phyloP scores from a whole-genome alignment of 2,797 vertebrate genomes.

The Epinephelus awoara region DNA sequence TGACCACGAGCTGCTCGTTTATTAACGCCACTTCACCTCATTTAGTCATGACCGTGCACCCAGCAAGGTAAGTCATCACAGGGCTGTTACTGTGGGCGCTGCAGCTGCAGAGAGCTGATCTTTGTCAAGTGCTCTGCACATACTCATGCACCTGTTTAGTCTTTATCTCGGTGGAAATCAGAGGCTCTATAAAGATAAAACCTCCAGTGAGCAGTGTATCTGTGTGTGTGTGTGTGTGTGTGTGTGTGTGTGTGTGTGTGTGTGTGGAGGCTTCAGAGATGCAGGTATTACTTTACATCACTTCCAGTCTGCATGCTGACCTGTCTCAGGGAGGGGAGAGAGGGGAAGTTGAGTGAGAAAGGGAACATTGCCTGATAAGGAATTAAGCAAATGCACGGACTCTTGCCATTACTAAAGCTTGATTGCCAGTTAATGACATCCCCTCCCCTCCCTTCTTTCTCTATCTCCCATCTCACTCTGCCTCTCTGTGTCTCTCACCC shows the following conservation, averaged over 20 bases:
- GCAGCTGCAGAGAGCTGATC: conserved; percentile 48
- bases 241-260: conserved; percentile 1
- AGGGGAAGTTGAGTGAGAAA: conserved; percentile 38
- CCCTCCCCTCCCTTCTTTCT: conserved; percentile 14
- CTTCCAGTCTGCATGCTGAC: conserved; percentile 51
- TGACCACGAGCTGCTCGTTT: neutral
- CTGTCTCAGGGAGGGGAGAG: conserved; percentile 32
- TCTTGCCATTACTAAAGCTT: conserved; percentile 53
- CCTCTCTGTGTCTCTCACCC: conserved; percentile 6
- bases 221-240: neutral
- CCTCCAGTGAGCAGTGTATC: neutral
- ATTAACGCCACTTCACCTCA: conserved; percentile 9
- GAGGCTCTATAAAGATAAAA: conserved; percentile 33
- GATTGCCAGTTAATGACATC: conserved; percentile 68
- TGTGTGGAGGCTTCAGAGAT: conserved; percentile 16
- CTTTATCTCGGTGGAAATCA: conserved; percentile 44
- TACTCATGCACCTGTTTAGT: conserved; percentile 58
- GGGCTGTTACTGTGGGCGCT: conserved; percentile 21
- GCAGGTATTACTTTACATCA: conserved; percentile 50
- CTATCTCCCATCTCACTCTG: conserved; percentile 38
- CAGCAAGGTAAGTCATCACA: conserved; percentile 37
- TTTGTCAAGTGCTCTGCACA: conserved; percentile 34
- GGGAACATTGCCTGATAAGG: conserved; percentile 76
- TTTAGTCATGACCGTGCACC: conserved; percentile 30
- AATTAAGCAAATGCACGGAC: conserved; percentile 63